Conservation (phyloP, 2,797 vertebrate genomes). For the Peromyscus eremicus region DNA sequence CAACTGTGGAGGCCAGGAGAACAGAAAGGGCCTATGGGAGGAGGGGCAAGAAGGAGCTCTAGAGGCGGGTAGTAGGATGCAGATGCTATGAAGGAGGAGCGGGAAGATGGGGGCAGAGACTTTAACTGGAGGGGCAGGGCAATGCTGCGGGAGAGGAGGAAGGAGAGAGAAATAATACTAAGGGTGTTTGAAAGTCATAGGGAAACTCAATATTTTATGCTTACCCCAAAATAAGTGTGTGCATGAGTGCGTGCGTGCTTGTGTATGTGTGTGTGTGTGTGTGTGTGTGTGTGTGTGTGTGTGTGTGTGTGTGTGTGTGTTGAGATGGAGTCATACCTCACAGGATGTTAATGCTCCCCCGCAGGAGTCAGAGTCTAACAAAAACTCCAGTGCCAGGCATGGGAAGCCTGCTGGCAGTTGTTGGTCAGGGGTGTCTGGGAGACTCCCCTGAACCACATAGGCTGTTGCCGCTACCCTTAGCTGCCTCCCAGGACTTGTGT, state of each 20-base stretch:
- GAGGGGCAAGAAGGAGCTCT: too few species aligned
- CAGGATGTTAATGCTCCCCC: not conserved
- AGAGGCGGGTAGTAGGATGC: not conserved
- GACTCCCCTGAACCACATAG: not conserved
- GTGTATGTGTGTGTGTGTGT: not conserved
- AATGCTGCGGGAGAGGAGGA: not conserved
- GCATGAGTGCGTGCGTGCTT: not conserved
- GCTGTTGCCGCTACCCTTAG: not conserved
- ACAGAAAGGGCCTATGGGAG: not conserved
- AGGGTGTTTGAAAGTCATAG: not conserved
- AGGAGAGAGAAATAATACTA: not conserved
- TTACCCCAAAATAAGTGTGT: not conserved
- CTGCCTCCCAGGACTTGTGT: not conserved
- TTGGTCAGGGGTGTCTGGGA: not conserved
- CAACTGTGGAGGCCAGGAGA: not conserved
- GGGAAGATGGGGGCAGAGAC: not conserved
- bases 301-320: not conserved
- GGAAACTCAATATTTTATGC: not conserved
- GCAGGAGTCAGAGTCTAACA: not conserved
- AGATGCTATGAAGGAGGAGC: not conserved
- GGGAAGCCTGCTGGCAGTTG: not conserved
- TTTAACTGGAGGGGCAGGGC: not conserved
- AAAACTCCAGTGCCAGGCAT: too few species aligned
- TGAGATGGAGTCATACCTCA: not conserved
- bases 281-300: not conserved